These are phyloP conservation scores for Gopherus evgoodei DNA, from an alignment of 2,113 vertebrate genomes.

Conservation along the genomic window DNA sequence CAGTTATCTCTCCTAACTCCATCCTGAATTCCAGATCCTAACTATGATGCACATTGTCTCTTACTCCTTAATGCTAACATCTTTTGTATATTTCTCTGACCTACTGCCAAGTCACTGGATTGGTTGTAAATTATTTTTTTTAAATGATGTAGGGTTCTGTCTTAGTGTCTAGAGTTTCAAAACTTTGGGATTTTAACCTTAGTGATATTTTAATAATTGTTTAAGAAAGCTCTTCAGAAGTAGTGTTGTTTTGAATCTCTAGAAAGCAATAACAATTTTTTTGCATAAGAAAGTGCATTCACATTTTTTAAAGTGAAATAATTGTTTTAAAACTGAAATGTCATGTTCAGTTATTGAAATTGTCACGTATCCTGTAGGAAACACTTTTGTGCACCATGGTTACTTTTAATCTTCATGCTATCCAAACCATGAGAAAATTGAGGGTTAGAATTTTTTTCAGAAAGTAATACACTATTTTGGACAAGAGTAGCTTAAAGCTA, in stretches of 20 bases:
- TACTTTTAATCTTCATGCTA: neutral
- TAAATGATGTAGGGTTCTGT: neutral
- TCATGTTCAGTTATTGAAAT: neutral
- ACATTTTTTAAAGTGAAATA: neutral
- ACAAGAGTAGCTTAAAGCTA: neutral
- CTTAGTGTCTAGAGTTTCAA: neutral
- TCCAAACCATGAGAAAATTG: neutral
- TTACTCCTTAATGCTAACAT: neutral
- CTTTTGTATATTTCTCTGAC: neutral
- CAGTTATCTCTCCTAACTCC: neutral
- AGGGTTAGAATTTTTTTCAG: neutral
- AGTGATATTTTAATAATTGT: neutral
- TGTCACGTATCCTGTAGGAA: neutral
- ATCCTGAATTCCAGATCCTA: neutral
- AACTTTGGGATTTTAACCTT: neutral
- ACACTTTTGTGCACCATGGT: neutral
- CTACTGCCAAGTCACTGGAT: neutral
- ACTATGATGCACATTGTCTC: fast-evolving
- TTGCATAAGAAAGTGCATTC: neutral
- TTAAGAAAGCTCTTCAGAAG: neutral
- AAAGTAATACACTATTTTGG: neutral
- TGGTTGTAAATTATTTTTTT: neutral
- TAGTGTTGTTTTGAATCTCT: neutral
- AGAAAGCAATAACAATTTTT: neutral
- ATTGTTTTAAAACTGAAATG: neutral